A percentile compares a stretch with the other conserved stretches of the same genome.
Conservation (phyloP, 2,113 vertebrate species). For the Anthoscopus minutus region DNA sequence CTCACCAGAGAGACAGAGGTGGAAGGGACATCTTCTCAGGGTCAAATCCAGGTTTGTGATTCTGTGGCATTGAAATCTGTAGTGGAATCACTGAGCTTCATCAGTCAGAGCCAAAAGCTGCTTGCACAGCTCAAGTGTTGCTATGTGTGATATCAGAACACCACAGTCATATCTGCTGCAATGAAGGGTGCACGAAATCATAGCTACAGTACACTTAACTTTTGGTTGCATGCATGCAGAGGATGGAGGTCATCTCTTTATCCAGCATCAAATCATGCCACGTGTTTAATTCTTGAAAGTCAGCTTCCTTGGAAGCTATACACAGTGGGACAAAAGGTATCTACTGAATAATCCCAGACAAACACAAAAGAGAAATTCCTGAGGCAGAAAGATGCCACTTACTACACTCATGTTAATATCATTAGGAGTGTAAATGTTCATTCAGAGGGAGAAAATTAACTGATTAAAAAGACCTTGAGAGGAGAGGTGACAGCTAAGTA, state of each 20-base stretch:
- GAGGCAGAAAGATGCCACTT: neutral
- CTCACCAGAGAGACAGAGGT: accelerated
- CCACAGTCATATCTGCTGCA: neutral
- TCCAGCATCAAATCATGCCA: neutral
- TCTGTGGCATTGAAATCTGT: neutral
- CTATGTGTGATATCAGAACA: neutral
- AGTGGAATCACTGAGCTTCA: neutral
- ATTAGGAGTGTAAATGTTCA: neutral
- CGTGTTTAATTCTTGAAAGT: neutral
- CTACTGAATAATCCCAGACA: neutral
- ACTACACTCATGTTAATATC: neutral
- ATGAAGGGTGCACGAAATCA: neutral
- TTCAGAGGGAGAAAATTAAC: conserved; percentile 23
- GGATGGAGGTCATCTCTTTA: neutral
- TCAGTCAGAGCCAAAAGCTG: neutral
- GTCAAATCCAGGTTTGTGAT: neutral
- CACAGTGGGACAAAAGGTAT: neutral
- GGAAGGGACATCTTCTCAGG: neutral
- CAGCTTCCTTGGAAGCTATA: neutral
- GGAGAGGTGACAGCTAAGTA: neutral
- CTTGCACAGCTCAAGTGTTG: neutral
- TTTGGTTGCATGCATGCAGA: neutral
- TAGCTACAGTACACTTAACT: neutral
- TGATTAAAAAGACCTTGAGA: conserved; percentile 34
- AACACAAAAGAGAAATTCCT: neutral